These are phyloP conservation scores for Rotaria sp. DNA, from an alignment of 2,888 invertebrate species.

Conservation along the genomic window DNA sequence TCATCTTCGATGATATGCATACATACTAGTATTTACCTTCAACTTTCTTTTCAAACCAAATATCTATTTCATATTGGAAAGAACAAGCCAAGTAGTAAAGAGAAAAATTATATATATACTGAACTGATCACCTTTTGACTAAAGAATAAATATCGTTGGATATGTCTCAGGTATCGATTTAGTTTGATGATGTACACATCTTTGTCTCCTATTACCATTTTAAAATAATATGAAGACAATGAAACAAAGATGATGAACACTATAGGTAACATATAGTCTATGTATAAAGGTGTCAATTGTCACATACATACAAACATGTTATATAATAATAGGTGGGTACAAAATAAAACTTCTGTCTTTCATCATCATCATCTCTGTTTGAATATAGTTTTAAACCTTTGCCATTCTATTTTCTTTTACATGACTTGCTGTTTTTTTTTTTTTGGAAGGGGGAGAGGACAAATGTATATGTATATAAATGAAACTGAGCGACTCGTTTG, in stretches of 20 bases:
- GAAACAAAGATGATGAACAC: not conserved
- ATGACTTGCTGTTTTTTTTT: too few species aligned
- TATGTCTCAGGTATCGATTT: not conserved
- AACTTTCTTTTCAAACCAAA: not conserved
- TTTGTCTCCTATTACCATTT: not conserved
- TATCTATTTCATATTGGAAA: conserved; percentile 4
- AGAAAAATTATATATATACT: not conserved
- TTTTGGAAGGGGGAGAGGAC: too few species aligned
- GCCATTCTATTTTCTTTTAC: not conserved
- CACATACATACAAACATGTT: not conserved
- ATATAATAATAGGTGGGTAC: not conserved
- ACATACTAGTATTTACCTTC: conserved; percentile 4
- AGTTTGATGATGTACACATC: not conserved
- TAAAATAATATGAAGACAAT: not conserved
- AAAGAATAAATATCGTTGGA: not conserved
- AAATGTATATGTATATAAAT: not conserved
- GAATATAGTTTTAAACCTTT: not conserved
- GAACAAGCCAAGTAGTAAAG: not conserved
- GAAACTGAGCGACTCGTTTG: not conserved
- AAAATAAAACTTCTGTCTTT: not conserved
- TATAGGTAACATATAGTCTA: not conserved
- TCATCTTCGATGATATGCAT: not conserved
- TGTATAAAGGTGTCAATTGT: conserved; percentile 3
- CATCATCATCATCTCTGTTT: not conserved
- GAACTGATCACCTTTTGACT: not conserved